Percentiles rank a stretch among this genome's conserved stretches.
phyloP scores from a whole-genome alignment of 1,140 invertebrate genomes.

The Apis cerana region DNA sequence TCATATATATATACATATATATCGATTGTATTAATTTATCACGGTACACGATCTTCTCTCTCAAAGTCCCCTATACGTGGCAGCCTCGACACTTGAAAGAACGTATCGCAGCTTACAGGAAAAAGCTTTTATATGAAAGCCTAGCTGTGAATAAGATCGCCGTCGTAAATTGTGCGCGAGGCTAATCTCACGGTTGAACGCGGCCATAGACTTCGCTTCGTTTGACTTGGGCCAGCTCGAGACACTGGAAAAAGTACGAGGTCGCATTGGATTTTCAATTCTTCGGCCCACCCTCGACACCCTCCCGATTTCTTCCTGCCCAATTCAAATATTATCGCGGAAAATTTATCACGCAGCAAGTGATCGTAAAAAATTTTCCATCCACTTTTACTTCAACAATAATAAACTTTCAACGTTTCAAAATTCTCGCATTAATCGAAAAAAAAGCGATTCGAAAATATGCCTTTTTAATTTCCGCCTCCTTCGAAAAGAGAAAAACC shows the following conservation, averaged over 20 bases:
- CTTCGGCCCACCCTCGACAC: neutral
- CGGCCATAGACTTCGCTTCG: constrained; percentile 38
- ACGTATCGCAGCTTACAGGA: constrained; percentile 80
- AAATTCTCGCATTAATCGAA: too few species aligned
- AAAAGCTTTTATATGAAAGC: constrained; percentile 82
- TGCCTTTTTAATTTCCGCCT: neutral
- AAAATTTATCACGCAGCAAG: too few species aligned
- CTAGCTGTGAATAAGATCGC: constrained; percentile 77
- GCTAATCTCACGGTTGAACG: constrained; percentile 79
- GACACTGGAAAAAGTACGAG: constrained; percentile 11
- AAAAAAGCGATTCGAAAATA: neutral
- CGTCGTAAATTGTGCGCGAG: constrained; percentile 79
- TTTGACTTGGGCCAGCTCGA: constrained; percentile 22
- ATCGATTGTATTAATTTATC: constrained; percentile 65
- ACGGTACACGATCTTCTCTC: constrained; percentile 44
- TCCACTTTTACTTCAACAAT: neutral
- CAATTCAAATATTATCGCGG: neutral
- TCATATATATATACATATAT: neutral
- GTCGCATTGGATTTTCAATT: constrained; percentile 28
- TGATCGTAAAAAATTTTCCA: neutral
- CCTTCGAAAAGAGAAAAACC: neutral
- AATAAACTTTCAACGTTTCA: too few species aligned
- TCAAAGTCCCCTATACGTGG: constrained; percentile 45
- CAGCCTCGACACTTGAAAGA: constrained; percentile 32
- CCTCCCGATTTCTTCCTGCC: neutral